Conservation (phyloP, 2,797 vertebrate species). For the Brachymystax lenok region DNA sequence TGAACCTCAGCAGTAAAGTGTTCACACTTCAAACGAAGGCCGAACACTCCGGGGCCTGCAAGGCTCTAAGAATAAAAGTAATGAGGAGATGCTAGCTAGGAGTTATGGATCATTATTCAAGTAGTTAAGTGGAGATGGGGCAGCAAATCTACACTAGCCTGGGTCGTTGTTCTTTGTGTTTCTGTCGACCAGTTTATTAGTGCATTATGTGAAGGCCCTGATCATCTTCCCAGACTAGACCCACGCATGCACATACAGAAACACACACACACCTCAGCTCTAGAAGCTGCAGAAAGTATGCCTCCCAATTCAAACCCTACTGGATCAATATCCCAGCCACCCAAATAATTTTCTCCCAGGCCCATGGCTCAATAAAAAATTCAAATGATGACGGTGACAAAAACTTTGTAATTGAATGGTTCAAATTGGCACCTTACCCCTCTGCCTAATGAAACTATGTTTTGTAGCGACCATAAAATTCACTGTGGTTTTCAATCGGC, state of each 20-base stretch:
- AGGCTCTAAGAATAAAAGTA: slow-evolving; percentile 28
- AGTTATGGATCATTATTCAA: slow-evolving; percentile 38
- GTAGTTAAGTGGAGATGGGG: neutral
- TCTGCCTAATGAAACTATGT: slow-evolving; percentile 31
- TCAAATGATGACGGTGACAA: slow-evolving; percentile 40
- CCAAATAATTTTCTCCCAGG: slow-evolving; percentile 40
- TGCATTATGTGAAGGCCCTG: slow-evolving; percentile 29
- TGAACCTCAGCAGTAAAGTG: slow-evolving; percentile 26
- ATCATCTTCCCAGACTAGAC: slow-evolving; percentile 20
- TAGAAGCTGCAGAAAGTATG: slow-evolving; percentile 21
- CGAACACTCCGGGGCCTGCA: neutral
- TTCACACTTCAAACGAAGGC: slow-evolving; percentile 11
- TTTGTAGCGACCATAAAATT: slow-evolving; percentile 31
- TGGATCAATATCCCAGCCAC: slow-evolving; percentile 47
- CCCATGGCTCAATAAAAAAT: slow-evolving; percentile 53
- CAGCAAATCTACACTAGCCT: slow-evolving; percentile 6
- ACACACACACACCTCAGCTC: slow-evolving; percentile 6
- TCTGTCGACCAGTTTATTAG: slow-evolving; percentile 42
- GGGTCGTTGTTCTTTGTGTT: neutral
- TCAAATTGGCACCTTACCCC: slow-evolving; percentile 27
- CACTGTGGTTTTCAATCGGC: slow-evolving; percentile 18
- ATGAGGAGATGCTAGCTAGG: neutral
- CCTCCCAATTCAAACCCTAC: slow-evolving; percentile 27
- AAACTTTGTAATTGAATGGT: slow-evolving; percentile 38
- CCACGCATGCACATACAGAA: slow-evolving; percentile 17